Base-by-base conservation (phyloP, 2,888 invertebrate species). In the Drosophila phalerata region DNA sequence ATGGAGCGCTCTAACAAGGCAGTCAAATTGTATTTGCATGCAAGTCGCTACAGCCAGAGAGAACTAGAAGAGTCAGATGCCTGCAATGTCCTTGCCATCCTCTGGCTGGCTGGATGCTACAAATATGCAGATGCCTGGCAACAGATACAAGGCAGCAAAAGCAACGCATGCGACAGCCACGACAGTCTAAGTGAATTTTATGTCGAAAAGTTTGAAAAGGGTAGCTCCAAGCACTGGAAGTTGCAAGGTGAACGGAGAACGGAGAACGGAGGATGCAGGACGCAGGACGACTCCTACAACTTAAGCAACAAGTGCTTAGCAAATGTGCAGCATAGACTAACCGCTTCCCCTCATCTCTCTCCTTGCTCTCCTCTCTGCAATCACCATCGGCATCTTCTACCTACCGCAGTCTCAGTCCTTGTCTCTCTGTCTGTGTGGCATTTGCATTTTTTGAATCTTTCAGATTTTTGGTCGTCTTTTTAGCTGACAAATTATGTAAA, bases 21-120 rank as follows among this genome's bases (percentile, higher is more conserved):
- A 84, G 85, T 80, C 84, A 84, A 87, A 84, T 84, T 85, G 80
- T 84, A 84, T 84, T 84, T 87, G 87, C 82, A 84, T 84, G 85
- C 87, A 84, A 86, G 82, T 68, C 79, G 78, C 71, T 49, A 53
- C 66, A 64, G 52, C 56, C 45, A 40, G 6, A 48, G 32, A 48
- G 42, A 37, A 34, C 15, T 17, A 22, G 37, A 58, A 17, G 15
- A 28, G 67, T 66, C 62, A 70, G 82, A 85, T 81, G 81, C 70
- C 81, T 84, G 81, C 79, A 79, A 70, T 76, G 86, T 81, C 77
- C 79, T 70, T 81, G 71, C 69, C 55, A 73, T 58, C 49, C 69
- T 68, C 34, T n/a, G 34, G 22, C 32, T 55, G 43, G 34, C 37
- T 51, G 51, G 62, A 47, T 73, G 82, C 78, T 80, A 78, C 86